Evolutionary conservation across 2,888 invertebrate genomes (phyloP).

Genomic region (Tridacna gigas): DNA sequence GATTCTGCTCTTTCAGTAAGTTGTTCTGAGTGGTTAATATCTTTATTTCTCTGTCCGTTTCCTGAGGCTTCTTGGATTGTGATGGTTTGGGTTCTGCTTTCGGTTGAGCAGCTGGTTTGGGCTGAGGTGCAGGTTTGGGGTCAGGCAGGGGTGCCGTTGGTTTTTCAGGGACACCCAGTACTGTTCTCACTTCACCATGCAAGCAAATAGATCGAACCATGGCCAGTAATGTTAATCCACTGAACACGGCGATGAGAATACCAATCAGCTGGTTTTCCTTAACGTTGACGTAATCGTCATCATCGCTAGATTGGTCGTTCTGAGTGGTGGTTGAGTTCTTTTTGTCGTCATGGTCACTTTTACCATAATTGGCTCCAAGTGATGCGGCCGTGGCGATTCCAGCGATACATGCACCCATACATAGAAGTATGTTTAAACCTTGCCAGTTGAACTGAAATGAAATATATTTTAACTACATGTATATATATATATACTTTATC

Average conservation of each 20-base stretch:
- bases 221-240: background rate
- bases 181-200: slow-evolving; percentile 13
- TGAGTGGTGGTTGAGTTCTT: background rate
- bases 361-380: background rate
- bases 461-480: no score
- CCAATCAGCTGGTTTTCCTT: background rate
- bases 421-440: slow-evolving; percentile 3
- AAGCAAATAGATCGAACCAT: background rate
- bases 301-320: background rate
- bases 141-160: background rate
- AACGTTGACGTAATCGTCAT: slow-evolving; percentile 5
- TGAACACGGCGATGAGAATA: background rate
- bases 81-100: background rate
- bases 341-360: slow-evolving; percentile 1
- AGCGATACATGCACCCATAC: background rate
- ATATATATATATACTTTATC: no score
- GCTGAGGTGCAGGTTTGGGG: background rate
- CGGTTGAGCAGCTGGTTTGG: background rate
- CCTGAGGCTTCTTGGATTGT: background rate
- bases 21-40: background rate
- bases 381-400: slow-evolving; percentile 10
- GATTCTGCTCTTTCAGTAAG: slow-evolving; percentile 22
- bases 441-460: slow-evolving; percentile 22
- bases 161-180: slow-evolving; percentile 12
- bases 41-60: background rate